Conservation (phyloP, 2,888 invertebrate genomes). For the Sinotaia quadrata region DNA sequence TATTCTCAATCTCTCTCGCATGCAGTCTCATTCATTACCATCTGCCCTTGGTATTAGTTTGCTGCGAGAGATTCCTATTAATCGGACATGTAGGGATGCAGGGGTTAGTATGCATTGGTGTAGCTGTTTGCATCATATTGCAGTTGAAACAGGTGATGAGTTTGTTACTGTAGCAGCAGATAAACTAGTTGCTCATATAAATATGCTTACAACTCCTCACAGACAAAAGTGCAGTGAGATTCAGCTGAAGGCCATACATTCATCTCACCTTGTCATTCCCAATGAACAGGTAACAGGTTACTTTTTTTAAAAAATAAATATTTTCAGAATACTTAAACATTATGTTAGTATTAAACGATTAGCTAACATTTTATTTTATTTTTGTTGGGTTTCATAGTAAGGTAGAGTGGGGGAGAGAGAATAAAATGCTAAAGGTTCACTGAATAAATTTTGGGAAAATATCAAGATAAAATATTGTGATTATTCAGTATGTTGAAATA, state of each 20-base stretch:
- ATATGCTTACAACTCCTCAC: slow-evolving; percentile 40
- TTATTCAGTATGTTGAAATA: too few relatives aligned
- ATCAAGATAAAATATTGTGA: too few relatives aligned
- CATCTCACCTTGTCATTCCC: slow-evolving; percentile 48
- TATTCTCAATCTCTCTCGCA: slow-evolving; percentile 59
- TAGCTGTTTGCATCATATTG: slow-evolving; percentile 56
- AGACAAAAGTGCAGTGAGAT: slow-evolving; percentile 46
- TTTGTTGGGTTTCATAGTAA: too few relatives aligned
- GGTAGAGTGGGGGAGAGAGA: too few relatives aligned
- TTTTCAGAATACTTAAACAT: too few relatives aligned
- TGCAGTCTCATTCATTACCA: slow-evolving; percentile 2
- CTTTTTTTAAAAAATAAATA: too few relatives aligned
- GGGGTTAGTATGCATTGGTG: slow-evolving; percentile 66
- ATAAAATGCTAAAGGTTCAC: too few relatives aligned
- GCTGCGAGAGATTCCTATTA: slow-evolving; percentile 53
- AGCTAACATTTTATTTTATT: too few relatives aligned
- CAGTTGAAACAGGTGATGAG: slow-evolving; percentile 42
- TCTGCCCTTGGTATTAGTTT: slow-evolving; percentile 57
- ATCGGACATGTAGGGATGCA: slow-evolving; percentile 61
- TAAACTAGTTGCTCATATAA: slow-evolving; percentile 47
- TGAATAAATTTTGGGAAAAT: too few relatives aligned
- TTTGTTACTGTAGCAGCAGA: slow-evolving; percentile 44
- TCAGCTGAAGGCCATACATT: slow-evolving; percentile 38
- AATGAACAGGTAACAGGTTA: slow-evolving; percentile 61
- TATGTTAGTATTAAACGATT: too few relatives aligned